Base-by-base conservation (phyloP, 2,888 invertebrate genomes). In the Buathra laborator region DNA sequence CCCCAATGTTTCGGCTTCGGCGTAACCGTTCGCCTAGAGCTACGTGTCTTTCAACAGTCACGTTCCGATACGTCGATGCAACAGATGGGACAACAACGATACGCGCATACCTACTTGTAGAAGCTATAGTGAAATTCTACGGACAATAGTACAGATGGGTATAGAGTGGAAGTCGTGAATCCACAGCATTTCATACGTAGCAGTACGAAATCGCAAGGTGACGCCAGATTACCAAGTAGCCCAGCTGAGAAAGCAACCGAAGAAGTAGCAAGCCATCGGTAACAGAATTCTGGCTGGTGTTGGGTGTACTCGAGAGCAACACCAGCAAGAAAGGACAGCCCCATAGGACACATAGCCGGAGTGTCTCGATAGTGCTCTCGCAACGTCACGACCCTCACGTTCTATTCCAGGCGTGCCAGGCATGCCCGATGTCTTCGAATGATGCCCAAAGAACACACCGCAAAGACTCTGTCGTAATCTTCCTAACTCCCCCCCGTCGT, bases 321-420 rank as follows among this genome's bases (percentile, higher is more conserved):
- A 43, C 66, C 48, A 3, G 83, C 83, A 83, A 83, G 83, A 85
- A 89, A 90, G 90, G 59, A 66, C 59, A 43, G 46, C 71, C 81
- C 84, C 88, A 88, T 7, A 86, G 86, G 74, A 24, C 67, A 64
- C 75, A 59, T 48, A 62, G 72, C 56, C 68, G 37, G 68, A 77
- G 75, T 71, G 62, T 32, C 78, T 74, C 68, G 62, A 79, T 77
- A 76, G 29, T 46, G 74, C 74, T 79, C 76, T 64, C 24, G 70
- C 81, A 74, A 81, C 81, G 82, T 72, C 75, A 74, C 75, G 68
- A 77, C 75, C 79, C 81, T 90, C 91, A 90, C 91, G 91, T 91
- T 88, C 88, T 74, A 84, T 82, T 86, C 85, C 71, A 89, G 51
- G 86, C 92, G 92, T 92, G 92, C 89, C 62, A 66, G 77, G 92